These are phyloP conservation scores for Sparus aurata DNA, from an alignment of 2,797 vertebrate genomes.

Conservation along the genomic window DNA sequence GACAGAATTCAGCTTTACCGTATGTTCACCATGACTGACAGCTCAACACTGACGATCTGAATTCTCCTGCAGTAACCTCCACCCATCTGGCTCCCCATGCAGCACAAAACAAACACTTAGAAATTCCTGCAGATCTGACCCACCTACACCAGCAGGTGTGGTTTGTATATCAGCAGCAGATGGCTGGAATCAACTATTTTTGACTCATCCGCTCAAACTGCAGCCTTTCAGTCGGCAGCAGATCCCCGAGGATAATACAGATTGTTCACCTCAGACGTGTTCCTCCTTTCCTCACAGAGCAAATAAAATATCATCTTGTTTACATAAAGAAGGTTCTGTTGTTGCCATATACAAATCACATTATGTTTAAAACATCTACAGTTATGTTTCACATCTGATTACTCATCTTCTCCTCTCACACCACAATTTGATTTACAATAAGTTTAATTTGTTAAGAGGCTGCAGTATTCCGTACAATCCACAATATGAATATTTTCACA, in stretches of 20 bases:
- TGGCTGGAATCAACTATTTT: slow-evolving; percentile 55
- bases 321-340: not conserved
- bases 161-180: slow-evolving; percentile 54
- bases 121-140: slow-evolving; percentile 58
- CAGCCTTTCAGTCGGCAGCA: slow-evolving; percentile 29
- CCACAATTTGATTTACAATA: not conserved
- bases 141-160: slow-evolving; percentile 57
- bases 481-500: not conserved
- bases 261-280: slow-evolving; percentile 13
- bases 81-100: slow-evolving; percentile 57
- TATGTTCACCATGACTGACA: slow-evolving; percentile 56
- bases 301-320: slow-evolving; percentile 22
- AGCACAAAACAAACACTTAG: slow-evolving; percentile 55
- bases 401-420: not conserved
- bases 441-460: not conserved
- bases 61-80: slow-evolving; percentile 44
- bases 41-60: slow-evolving; percentile 17
- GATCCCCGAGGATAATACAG: slow-evolving; percentile 12
- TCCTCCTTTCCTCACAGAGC: slow-evolving; percentile 1
- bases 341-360: not conserved
- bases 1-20: slow-evolving; percentile 36
- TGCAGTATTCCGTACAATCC: not conserved
- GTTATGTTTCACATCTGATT: not conserved
- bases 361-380: not conserved
- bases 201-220: slow-evolving; percentile 36